Evolutionary conservation across 2,797 vertebrate genomes (phyloP), one percentile per base, ranked within the genome.

Genomic region (Myotis daubentonii): DNA sequence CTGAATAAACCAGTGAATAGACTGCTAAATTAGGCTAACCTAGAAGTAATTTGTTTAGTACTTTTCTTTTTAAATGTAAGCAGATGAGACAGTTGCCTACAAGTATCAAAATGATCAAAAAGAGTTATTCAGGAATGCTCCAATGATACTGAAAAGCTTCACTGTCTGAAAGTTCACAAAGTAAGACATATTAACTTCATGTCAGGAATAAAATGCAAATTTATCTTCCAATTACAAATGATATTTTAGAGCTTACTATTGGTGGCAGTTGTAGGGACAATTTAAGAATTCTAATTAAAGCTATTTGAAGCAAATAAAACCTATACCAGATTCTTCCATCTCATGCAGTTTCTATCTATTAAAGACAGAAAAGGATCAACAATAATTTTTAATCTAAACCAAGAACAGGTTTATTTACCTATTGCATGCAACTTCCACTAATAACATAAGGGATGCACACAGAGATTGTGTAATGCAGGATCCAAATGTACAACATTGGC

Each of bases 401-500:
- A 98, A 96, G 95, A 97, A 86, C 92, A 97, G 97, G 79, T 98
- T 98, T 98, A 97, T 98, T 98, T 97, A 93, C 93, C 94, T 96
- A 94, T 97, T 96, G 96, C 97, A 94, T 70, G 87, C 89, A 94
- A 93, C 97, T 97, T 97, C 89, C 87, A 94, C 96, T 98, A 95
- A 97, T 95, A 98, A 92, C 89, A 92, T 94, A 97, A 96, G 95
- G 97, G 97, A 97, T 95, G 93, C 95, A 96, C 96, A 93, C 97
- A 95, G 92, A 70, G 95, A 96, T 97, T 97, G 96, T 84, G 94
- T 88, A 97, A 95, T 11, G 0, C 89, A 95, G 93, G 79, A 81
- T 94, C 98, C 98, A 98, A 98, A 98, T 98, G 98, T 95, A 98
- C 96, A 76, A 70, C 98, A 97, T 96, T 97, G 98, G 98, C 97